These are phyloP conservation scores for Laticauda colubrina DNA, from an alignment of 2,113 vertebrate genomes.

Conservation along the genomic window DNA sequence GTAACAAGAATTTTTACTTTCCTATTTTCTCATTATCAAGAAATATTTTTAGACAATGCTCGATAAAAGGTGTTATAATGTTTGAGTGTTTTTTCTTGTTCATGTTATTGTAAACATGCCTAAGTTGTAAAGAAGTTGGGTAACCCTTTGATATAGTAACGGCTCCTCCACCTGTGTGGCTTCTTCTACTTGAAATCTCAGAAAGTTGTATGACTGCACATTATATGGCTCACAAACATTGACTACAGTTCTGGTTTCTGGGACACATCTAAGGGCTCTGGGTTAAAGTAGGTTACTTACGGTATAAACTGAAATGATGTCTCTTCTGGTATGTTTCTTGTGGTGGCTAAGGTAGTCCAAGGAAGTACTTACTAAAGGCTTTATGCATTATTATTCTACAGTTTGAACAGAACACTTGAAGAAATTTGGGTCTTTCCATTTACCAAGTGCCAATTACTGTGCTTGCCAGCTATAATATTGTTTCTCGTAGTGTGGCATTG, in stretches of 20 bases:
- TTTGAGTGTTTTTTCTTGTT: not conserved
- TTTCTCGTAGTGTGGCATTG: not conserved
- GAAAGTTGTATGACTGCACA: not conserved
- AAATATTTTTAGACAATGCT: not conserved
- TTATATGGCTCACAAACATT: not conserved
- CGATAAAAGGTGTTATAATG: not conserved
- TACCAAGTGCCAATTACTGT: not conserved
- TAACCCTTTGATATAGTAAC: not conserved
- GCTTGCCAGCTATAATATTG: not conserved
- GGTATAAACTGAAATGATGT: not conserved
- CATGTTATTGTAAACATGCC: not conserved
- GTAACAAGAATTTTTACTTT: constrained; percentile 20
- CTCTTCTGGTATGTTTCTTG: not conserved
- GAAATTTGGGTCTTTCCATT: not conserved
- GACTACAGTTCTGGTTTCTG: not conserved
- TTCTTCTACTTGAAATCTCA: not conserved
- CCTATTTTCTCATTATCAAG: not conserved
- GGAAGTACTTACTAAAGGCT: not conserved
- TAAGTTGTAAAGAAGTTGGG: not conserved
- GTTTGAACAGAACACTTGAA: not conserved
- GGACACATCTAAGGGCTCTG: not conserved
- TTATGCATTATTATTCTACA: not conserved
- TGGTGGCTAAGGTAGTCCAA: not conserved
- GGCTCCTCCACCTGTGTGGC: not conserved
- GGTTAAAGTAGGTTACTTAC: not conserved